Percentiles rank a stretch among this genome's conserved stretches.
Conservation (phyloP, 2,797 vertebrate genomes). For the Menidia menidia region DNA sequence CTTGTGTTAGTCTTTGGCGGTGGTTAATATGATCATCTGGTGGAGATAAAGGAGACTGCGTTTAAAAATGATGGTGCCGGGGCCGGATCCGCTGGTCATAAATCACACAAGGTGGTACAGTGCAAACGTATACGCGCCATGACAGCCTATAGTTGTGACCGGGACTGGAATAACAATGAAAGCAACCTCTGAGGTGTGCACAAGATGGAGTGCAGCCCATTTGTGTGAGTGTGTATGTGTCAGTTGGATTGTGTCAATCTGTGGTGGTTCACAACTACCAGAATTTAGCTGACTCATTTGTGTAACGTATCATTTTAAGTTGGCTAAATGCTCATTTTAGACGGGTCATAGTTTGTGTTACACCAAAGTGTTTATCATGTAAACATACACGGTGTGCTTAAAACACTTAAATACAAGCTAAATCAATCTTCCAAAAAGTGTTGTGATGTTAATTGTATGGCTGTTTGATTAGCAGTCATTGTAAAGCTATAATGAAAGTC, state of each 20-base stretch:
- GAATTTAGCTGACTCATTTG: no score
- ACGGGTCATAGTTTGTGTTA: no score
- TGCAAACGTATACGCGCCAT: constrained; percentile 82
- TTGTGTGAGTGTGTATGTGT: constrained; percentile 29
- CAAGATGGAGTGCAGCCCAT: constrained; percentile 20
- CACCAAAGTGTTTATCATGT: no score
- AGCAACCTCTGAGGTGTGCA: constrained; percentile 59
- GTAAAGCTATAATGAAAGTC: no score
- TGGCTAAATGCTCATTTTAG: no score
- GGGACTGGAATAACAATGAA: constrained; percentile 86
- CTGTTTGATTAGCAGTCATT: no score
- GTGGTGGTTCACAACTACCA: no score
- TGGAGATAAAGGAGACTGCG: constrained; percentile 81
- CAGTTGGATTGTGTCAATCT: constrained; percentile 1
- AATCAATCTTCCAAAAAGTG: no score
- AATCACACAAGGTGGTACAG: constrained; percentile 87
- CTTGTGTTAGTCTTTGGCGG: constrained; percentile 91
- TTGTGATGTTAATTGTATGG: no score
- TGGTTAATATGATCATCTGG: constrained; percentile 90
- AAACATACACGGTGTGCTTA: no score
- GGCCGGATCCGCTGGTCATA: constrained; percentile 84
- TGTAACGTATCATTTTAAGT: no score
- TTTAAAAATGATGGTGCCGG: constrained; percentile 70
- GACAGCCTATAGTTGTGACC: constrained; percentile 81
- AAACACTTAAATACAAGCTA: no score